Base-by-base conservation (phyloP, 1,140 invertebrate genomes). In the Drosophila seguyi region DNA sequence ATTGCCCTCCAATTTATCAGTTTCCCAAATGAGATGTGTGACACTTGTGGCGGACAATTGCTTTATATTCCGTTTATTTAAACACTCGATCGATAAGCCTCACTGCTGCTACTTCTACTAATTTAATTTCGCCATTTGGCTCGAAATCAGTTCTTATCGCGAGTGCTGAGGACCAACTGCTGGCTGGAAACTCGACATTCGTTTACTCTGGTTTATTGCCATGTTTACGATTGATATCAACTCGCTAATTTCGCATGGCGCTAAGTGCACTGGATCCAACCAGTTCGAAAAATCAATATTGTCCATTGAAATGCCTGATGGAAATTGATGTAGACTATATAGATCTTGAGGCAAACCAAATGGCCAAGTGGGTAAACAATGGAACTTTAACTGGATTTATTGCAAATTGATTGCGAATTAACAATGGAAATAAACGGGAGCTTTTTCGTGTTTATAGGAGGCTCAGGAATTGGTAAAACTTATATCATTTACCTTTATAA, bases 251-350 rank as follows among this genome's bases (percentile, higher is more conserved):
- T 69, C 38, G 31, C 62, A 52, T 68, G 73, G 74, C 85, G 82
- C 78, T 81, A 88, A 88, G 81, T 75, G 85, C 85, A 85, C 84
- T 88, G 85, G 84, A 90, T 88, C 65, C 71, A 81, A 81, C 84
- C 84, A 88, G 84, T 88, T 88, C 78, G 86, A 84, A 75, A 72
- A 65, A 11, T 45, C 75, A 79, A 87, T 62, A 86, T 61, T 22
- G 50, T 50, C 59, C 34, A 14, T 16, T 31, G 50, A 34, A 44
- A 59, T 66, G 45, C n/a, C 52, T 34, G 74, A 45, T 71, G 45
- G 8, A 31, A 69, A 60, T 48, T 69, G 20, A 50, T 78, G 52
- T 72, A 25, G 52, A 18, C 47, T 29, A 18, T 29, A 18, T 36
- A 38, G 52, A 67, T 53, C 36, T 34, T 29, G 45, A 22, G 27